Evolutionary conservation across 2,797 vertebrate genomes (phyloP).

Genomic region (Malurus splendens): DNA sequence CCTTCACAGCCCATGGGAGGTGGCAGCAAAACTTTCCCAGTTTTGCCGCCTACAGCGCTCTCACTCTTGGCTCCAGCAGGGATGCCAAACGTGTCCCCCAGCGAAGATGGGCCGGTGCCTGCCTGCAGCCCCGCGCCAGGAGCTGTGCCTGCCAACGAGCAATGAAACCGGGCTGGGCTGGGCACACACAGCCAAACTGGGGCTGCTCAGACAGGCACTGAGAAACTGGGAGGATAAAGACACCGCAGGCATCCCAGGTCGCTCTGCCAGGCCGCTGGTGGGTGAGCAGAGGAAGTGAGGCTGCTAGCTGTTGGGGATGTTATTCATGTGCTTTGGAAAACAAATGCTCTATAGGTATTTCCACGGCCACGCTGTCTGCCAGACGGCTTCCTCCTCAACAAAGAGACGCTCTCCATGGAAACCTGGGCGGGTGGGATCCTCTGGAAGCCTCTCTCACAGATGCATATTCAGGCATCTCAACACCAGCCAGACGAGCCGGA

Average conservation of each 20-base stretch:
- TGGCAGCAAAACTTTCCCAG: background rate
- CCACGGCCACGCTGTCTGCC: constrained; percentile 26
- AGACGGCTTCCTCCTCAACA: constrained; percentile 38
- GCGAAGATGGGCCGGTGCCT: background rate
- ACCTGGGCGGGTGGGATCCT: constrained; percentile 46
- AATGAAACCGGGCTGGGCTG: background rate
- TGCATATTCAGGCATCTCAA: constrained; percentile 3
- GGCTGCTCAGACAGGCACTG: background rate
- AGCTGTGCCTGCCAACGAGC: background rate
- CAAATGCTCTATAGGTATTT: constrained; percentile 23
- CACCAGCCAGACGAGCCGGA: constrained; percentile 15
- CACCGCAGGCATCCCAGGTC: background rate
- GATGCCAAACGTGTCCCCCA: background rate
- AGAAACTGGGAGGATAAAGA: constrained; percentile 6
- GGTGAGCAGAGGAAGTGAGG: constrained; percentile 24
- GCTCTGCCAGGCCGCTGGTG: constrained; percentile 13
- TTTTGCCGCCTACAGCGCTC: background rate
- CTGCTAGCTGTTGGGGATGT: constrained; percentile 7
- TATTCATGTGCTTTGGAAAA: constrained; percentile 32
- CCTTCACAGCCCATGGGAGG: background rate
- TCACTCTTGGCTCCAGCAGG: background rate
- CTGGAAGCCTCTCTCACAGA: constrained; percentile 37
- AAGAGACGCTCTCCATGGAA: constrained; percentile 57
- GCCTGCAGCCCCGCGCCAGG: background rate
- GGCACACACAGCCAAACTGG: background rate